phyloP scores from a whole-genome alignment of 1,140 invertebrate species.

The Cataglyphis hispanica region DNA sequence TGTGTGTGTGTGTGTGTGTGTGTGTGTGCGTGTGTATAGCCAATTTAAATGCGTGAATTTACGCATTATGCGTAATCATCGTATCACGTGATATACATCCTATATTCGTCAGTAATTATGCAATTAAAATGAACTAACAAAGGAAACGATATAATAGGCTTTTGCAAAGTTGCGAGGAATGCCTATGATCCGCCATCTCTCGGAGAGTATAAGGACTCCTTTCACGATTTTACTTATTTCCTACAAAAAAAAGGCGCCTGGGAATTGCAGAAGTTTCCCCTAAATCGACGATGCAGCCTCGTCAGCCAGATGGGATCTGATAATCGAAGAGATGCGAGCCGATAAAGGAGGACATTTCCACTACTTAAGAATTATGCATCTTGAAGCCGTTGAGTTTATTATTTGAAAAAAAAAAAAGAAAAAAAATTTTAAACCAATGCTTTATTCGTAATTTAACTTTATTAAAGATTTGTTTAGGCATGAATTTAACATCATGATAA shows the following conservation, averaged over 20 bases:
- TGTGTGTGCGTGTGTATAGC: no score
- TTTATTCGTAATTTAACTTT: not conserved
- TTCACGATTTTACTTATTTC: slow-evolving; percentile 81
- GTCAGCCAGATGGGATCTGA: not conserved
- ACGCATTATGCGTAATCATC: not conserved
- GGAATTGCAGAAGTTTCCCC: slow-evolving; percentile 67
- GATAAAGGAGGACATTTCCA: not conserved
- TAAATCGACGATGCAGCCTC: not conserved
- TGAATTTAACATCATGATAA: not conserved
- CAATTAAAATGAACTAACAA: not conserved
- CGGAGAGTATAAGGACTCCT: slow-evolving; percentile 78
- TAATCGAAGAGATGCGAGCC: not conserved
- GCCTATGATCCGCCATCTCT: slow-evolving; percentile 82
- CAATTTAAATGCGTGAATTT: not conserved
- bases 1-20: no score
- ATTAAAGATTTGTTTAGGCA: not conserved
- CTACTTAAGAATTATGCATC: slow-evolving; percentile 10
- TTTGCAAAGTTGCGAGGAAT: slow-evolving; percentile 45
- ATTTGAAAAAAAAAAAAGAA: no score
- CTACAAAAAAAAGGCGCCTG: slow-evolving; percentile 80
- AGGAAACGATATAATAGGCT: not conserved
- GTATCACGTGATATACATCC: not conserved
- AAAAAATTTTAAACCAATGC: not conserved
- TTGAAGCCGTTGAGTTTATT: not conserved
- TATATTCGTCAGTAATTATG: not conserved